These are phyloP conservation scores for Microctenopoma stevenorrisi DNA, from an alignment of 2,797 vertebrate genomes.

Conservation along the genomic window DNA sequence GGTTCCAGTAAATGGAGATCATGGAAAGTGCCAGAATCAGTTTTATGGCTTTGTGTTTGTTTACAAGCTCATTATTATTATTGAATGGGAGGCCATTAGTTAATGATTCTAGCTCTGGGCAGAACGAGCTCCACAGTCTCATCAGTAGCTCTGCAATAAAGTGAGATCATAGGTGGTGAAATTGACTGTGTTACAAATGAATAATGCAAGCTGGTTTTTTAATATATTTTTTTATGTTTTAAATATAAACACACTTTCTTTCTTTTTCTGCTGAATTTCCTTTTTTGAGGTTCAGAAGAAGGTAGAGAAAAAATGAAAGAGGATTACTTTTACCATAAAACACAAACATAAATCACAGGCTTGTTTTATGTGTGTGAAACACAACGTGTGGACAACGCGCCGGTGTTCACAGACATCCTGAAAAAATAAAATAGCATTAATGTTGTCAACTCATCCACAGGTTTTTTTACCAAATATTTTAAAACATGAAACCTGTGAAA, in stretches of 20 bases:
- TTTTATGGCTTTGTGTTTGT: conserved; percentile 57
- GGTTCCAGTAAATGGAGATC: conserved; percentile 57
- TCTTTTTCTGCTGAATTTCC: conserved; percentile 35
- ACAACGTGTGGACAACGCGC: conserved; percentile 21
- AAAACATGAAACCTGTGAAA: neutral
- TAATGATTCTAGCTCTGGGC: conserved; percentile 42
- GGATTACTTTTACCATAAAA: conserved; percentile 24
- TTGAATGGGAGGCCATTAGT: conserved; percentile 51
- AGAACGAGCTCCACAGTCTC: neutral
- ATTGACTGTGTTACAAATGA: conserved; percentile 22
- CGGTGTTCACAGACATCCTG: conserved; percentile 26
- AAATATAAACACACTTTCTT: conserved; percentile 9
- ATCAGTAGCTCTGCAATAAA: conserved; percentile 15
- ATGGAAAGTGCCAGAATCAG: conserved; percentile 42
- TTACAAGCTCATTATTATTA: conserved; percentile 60
- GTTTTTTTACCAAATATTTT: neutral
- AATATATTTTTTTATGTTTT: neutral
- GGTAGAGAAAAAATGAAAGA: conserved; percentile 22
- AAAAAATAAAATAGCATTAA: conserved; percentile 10
- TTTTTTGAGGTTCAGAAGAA: conserved; percentile 13
- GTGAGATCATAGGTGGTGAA: conserved; percentile 26
- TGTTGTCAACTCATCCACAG: neutral
- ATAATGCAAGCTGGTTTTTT: conserved; percentile 19
- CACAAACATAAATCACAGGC: conserved; percentile 11
- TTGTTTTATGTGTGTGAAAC: neutral